Conservation (phyloP, 2,113 vertebrate genomes). For the Varanus komodoensis region DNA sequence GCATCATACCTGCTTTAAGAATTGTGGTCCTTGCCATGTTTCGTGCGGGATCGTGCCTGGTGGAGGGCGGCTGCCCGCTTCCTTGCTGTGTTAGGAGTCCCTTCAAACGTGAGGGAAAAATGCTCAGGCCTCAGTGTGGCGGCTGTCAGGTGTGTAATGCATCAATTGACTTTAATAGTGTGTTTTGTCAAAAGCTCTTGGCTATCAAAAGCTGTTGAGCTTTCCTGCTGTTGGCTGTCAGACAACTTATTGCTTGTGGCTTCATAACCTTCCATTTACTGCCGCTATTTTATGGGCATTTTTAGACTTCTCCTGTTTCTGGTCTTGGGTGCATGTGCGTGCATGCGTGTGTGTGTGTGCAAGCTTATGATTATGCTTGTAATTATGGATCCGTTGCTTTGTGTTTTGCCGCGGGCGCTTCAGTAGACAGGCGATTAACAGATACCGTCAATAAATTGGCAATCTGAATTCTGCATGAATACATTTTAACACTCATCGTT, state of each 20-base stretch:
- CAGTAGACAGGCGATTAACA: not conserved
- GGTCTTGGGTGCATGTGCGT: not conserved
- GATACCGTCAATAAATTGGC: not conserved
- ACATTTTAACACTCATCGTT: not conserved
- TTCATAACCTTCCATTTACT: slow-evolving; percentile 3
- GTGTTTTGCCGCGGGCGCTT: not conserved
- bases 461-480: not conserved
- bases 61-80: not conserved
- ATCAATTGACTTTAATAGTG: slow-evolving; percentile 10
- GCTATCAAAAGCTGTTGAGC: slow-evolving; percentile 7
- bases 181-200: slow-evolving; percentile 14
- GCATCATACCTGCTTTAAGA: not conserved
- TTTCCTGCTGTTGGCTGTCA: slow-evolving; percentile 14
- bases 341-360: not conserved
- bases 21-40: not conserved
- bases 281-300: not conserved
- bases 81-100: not conserved
- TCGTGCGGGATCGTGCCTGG: not conserved
- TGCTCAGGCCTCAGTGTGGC: not conserved
- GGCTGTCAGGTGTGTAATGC: not conserved
- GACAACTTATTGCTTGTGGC: slow-evolving; percentile 3
- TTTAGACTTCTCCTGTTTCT: not conserved
- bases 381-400: not conserved
- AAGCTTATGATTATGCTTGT: not conserved
- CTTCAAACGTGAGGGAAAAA: not conserved